Conservation (phyloP, 2,113 vertebrate genomes). For the Anthoscopus minutus region DNA sequence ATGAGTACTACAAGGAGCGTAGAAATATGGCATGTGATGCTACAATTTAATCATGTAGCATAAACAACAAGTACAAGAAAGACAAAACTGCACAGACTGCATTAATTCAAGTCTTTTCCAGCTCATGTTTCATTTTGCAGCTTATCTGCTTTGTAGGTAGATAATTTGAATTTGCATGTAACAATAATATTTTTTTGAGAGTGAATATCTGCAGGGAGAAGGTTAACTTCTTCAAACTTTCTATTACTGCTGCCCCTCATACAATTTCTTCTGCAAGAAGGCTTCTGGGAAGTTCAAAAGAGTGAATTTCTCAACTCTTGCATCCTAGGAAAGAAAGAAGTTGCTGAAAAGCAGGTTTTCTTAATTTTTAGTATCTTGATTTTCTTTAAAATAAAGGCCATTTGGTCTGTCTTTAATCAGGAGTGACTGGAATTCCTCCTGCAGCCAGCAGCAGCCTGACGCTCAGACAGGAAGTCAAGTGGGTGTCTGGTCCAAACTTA, state of each 20-base stretch:
- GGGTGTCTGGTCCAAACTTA: slow-evolving; percentile 26
- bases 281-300: neutral
- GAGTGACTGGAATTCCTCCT: slow-evolving; percentile 7
- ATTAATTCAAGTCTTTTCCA: neutral
- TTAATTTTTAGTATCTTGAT: neutral
- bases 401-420: neutral
- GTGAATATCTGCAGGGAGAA: neutral
- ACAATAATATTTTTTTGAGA: neutral
- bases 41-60: neutral
- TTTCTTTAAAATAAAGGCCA: neutral
- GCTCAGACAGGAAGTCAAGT: slow-evolving; percentile 11
- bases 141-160: neutral
- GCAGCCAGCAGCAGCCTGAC: neutral
- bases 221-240: neutral
- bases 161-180: neutral
- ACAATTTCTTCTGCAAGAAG: neutral
- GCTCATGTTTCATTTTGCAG: neutral
- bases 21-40: neutral
- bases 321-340: neutral
- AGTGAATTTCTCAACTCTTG: neutral
- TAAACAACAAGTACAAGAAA: neutral
- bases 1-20: neutral
- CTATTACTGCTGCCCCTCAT: neutral
- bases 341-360: neutral
- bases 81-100: neutral